Evolutionary conservation across 2,888 invertebrate species (phyloP).

Genomic region (Azorinus chamasolen): DNA sequence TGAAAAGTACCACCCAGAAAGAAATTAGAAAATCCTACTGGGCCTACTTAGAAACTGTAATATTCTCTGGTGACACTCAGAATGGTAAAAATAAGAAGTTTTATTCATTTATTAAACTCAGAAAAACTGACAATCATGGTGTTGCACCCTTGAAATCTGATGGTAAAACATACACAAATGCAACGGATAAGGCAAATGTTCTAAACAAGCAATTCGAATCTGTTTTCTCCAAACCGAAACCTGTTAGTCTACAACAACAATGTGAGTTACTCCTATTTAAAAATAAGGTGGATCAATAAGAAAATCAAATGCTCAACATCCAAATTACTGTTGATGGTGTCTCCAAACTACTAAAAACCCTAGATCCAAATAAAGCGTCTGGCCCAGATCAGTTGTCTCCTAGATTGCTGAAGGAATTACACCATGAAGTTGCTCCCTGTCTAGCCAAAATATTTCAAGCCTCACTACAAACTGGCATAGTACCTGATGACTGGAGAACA

Average conservation of each 20-base stretch:
- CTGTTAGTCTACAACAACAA: constrained; percentile 8
- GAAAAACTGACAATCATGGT: constrained; percentile 11
- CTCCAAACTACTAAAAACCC: constrained; percentile 14
- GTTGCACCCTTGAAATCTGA: constrained; percentile 14
- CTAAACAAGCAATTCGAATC: constrained; percentile 15
- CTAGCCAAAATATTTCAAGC: constrained; percentile 4
- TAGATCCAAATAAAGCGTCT: constrained; percentile 30
- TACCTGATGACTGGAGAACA: constrained; percentile 29
- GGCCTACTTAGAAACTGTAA: constrained; percentile 6
- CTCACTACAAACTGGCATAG: constrained; percentile 17
- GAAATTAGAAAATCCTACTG: no score
- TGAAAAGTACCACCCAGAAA: no score
- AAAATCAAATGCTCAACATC: constrained; percentile 1
- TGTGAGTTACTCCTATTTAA: constrained; percentile 9
- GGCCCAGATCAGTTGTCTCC: constrained; percentile 15
- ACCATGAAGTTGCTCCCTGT: constrained; percentile 14
- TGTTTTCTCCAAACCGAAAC: constrained; percentile 6
- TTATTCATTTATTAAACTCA: constrained; percentile 9
- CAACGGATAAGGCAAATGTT: constrained; percentile 3
- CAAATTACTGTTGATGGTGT: constrained; percentile 7
- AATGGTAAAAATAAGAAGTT: constrained; percentile 7
- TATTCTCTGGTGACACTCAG: constrained; percentile 7
- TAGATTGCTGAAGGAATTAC: constrained; percentile 2
- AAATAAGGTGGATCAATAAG: not conserved
- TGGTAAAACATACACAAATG: constrained; percentile 8